Evolutionary conservation across 1,140 invertebrate genomes (phyloP).

Genomic region (Tetraneura akinire): DNA sequence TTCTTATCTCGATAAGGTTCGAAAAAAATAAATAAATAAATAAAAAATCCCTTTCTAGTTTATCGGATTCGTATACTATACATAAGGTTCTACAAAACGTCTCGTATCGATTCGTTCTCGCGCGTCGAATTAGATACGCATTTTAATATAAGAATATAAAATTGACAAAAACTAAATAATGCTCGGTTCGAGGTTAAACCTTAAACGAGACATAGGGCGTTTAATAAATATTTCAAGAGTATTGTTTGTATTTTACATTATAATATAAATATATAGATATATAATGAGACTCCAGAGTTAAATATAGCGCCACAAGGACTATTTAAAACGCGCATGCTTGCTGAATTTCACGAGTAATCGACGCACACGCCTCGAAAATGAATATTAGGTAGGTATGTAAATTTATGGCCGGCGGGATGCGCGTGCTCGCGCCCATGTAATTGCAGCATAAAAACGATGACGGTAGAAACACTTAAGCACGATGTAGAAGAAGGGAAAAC

Average conservation of each 20-base stretch:
- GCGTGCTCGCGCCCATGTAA: too few relatives aligned
- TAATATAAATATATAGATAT: too few relatives aligned
- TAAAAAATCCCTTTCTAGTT: background rate
- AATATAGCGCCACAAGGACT: background rate
- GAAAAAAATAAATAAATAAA: background rate
- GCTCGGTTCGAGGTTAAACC: too few relatives aligned
- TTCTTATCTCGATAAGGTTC: background rate
- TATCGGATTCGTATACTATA: conserved; percentile 2
- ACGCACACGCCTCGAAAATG: background rate
- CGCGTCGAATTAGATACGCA: too few relatives aligned
- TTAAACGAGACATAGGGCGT: too few relatives aligned
- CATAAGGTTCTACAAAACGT: too few relatives aligned
- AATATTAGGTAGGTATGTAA: conserved; percentile 1
- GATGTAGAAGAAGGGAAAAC: background rate
- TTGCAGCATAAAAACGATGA: conserved; percentile 34
- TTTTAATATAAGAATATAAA: background rate
- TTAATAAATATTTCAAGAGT: background rate
- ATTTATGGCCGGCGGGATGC: too few relatives aligned
- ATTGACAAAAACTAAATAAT: background rate
- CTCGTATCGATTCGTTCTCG: background rate
- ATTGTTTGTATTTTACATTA: too few relatives aligned
- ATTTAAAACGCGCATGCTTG: conserved; percentile 35
- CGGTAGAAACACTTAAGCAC: background rate
- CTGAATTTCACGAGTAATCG: conserved; percentile 12
- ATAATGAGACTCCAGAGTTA: background rate